phyloP scores from a whole-genome alignment of 2,797 vertebrate species.

The Syngnathus acus region DNA sequence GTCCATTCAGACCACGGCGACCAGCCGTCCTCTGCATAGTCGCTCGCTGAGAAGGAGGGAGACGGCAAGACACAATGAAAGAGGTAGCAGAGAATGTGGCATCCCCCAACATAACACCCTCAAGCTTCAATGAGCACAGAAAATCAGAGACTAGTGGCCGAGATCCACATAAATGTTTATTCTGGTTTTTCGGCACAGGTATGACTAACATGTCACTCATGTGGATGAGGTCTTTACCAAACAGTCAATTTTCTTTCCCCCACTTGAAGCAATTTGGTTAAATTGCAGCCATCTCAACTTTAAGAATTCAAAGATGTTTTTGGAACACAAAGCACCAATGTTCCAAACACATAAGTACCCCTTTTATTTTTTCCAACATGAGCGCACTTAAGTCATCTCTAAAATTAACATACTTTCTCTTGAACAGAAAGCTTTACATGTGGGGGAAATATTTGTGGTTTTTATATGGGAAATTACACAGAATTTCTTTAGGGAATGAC shows the following conservation, averaged over 20 bases:
- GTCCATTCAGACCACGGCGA: conserved; percentile 99
- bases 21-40: conserved; percentile 94
- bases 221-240: conserved; percentile 40
- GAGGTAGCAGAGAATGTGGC: conserved; percentile 59
- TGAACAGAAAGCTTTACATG: conserved; percentile 37
- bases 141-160: conserved; percentile 54
- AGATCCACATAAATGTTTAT: conserved; percentile 45
- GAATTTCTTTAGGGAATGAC: conserved; percentile 22
- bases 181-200: conserved; percentile 43
- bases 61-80: conserved; percentile 58
- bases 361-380: conserved; percentile 44
- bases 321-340: conserved; percentile 54
- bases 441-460: conserved; percentile 38
- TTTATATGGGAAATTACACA: conserved; percentile 33
- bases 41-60: conserved; percentile 75
- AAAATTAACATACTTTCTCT: conserved; percentile 30
- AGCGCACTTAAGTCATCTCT: conserved; percentile 47
- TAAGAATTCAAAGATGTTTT: conserved; percentile 46
- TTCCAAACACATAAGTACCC: conserved; percentile 48
- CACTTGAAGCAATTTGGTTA: conserved; percentile 56
- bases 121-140: conserved; percentile 30
- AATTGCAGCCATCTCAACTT: conserved; percentile 52
- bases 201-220: conserved; percentile 46
- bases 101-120: conserved; percentile 41
- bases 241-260: conserved; percentile 52